A percentile compares a stretch with the other conserved stretches of the same genome.
Evolutionary conservation across 2,113 vertebrate genomes (phyloP).

Genomic region (Australoheros scitulus): DNA sequence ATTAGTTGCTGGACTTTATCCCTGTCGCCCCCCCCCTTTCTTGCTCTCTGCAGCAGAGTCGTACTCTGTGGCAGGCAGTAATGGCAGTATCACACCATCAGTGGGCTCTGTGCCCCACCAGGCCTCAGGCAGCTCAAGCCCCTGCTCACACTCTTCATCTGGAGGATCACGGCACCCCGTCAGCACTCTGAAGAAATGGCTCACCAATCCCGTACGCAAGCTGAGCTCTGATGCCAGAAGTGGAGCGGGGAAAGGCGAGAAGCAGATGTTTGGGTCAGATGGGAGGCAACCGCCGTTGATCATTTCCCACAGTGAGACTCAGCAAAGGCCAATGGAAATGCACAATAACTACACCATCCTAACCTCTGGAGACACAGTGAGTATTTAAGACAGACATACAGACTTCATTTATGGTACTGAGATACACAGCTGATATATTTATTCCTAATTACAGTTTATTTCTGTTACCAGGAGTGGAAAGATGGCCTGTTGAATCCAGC

Average conservation of each 20-base stretch:
- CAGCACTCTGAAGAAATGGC: slow-evolving; percentile 84
- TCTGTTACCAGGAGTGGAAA: slow-evolving; percentile 58
- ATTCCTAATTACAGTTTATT: slow-evolving; percentile 15
- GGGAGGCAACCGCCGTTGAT: slow-evolving; percentile 41
- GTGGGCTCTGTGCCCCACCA: slow-evolving; percentile 78
- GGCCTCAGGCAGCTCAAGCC: slow-evolving; percentile 80
- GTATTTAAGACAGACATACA: background rate
- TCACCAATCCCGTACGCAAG: slow-evolving; percentile 82
- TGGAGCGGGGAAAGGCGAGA: slow-evolving; percentile 66
- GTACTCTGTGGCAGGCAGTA: slow-evolving; percentile 83
- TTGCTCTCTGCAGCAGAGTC: slow-evolving; percentile 75
- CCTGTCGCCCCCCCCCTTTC: background rate
- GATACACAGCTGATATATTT: background rate
- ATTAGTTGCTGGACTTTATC: slow-evolving; percentile 34
- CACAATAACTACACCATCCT: slow-evolving; percentile 45
- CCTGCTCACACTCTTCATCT: slow-evolving; percentile 74
- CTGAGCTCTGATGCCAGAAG: slow-evolving; percentile 71
- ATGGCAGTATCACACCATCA: slow-evolving; percentile 81
- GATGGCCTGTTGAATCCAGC: slow-evolving; percentile 30
- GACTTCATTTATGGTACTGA: background rate
- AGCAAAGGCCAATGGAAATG: slow-evolving; percentile 60
- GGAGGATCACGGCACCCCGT: slow-evolving; percentile 78
- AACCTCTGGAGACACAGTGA: slow-evolving; percentile 67
- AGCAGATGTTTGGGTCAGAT: slow-evolving; percentile 68
- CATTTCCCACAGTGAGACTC: slow-evolving; percentile 53